A percentile compares a stretch with the other conserved stretches of the same genome.
Evolutionary conservation across 2,888 invertebrate species (phyloP).

Genomic region (Ochlodes sylvanus): DNA sequence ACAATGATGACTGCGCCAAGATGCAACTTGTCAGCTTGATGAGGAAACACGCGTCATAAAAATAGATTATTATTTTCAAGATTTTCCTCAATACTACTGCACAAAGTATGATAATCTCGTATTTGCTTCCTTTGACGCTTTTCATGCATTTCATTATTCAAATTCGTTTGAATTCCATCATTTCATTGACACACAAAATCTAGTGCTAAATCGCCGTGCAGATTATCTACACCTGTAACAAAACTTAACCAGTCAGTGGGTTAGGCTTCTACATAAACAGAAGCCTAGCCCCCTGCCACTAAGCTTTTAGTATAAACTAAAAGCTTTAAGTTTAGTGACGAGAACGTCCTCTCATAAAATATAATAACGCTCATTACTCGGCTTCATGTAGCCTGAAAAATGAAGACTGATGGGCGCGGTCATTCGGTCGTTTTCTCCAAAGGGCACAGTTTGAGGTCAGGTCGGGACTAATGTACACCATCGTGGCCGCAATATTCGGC

Average conservation of each 20-base stretch:
- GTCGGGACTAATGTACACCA: conserved; percentile 54
- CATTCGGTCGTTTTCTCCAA: conserved; percentile 49
- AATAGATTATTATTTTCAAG: background rate
- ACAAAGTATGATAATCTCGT: background rate
- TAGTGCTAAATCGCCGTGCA: too few relatives aligned
- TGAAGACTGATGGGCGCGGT: conserved; percentile 54
- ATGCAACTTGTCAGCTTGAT: background rate
- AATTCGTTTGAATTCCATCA: background rate
- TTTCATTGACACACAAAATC: background rate
- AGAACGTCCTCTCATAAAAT: conserved; percentile 1
- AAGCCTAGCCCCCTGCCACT: background rate
- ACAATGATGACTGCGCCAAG: too few relatives aligned
- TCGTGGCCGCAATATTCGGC: conserved; percentile 41
- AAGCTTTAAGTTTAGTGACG: conserved; percentile 19
- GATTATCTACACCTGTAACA: too few relatives aligned
- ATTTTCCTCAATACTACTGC: background rate
- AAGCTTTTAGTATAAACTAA: too few relatives aligned
- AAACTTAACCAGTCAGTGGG: background rate
- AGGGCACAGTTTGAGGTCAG: conserved; percentile 65
- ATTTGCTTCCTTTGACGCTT: background rate
- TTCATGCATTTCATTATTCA: background rate
- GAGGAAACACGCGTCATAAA: background rate
- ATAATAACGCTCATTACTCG: conserved; percentile 5
- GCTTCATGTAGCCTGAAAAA: conserved; percentile 24
- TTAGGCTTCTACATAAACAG: background rate